Conservation (phyloP, 2,888 invertebrate species). For the Xanthorhoe spadicearia region DNA sequence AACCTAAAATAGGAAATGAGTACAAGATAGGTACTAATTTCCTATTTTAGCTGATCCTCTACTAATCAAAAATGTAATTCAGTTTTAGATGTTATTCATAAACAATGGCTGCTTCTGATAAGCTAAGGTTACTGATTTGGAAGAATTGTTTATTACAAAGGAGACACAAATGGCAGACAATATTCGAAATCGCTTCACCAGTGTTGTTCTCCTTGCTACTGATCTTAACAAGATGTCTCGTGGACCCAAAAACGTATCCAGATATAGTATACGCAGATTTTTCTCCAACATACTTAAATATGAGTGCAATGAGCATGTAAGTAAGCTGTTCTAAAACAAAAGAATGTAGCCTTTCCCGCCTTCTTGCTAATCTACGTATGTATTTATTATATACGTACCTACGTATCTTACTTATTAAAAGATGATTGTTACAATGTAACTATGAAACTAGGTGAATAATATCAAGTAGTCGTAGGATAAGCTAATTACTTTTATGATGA, state of each 20-base stretch:
- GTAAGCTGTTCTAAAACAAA: slow-evolving; percentile 35
- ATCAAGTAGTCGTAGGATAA: not conserved
- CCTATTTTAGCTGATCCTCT: too few relatives aligned
- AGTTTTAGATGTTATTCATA: slow-evolving; percentile 33
- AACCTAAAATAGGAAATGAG: too few relatives aligned
- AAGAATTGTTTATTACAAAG: slow-evolving; percentile 93
- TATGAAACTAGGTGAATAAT: too few relatives aligned
- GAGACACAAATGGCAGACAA: slow-evolving; percentile 89
- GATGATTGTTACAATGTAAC: not conserved
- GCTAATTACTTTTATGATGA: not conserved
- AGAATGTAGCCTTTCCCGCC: not conserved
- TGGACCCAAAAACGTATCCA: slow-evolving; percentile 84
- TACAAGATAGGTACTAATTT: too few relatives aligned
- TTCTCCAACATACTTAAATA: slow-evolving; percentile 74
- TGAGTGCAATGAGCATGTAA: slow-evolving; percentile 68
- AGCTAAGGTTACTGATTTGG: slow-evolving; percentile 91
- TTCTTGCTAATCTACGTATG: not conserved
- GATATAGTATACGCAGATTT: slow-evolving; percentile 66
- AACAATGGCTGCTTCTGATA: slow-evolving; percentile 78
- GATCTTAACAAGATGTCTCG: slow-evolving; percentile 88
- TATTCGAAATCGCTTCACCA: slow-evolving; percentile 89
- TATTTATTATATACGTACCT: not conserved
- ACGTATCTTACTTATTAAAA: not conserved
- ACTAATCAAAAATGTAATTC: slow-evolving; percentile 10
- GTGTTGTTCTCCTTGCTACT: slow-evolving; percentile 88